Conservation (phyloP, 2,888 invertebrate species). For the Cheilosia grossa region DNA sequence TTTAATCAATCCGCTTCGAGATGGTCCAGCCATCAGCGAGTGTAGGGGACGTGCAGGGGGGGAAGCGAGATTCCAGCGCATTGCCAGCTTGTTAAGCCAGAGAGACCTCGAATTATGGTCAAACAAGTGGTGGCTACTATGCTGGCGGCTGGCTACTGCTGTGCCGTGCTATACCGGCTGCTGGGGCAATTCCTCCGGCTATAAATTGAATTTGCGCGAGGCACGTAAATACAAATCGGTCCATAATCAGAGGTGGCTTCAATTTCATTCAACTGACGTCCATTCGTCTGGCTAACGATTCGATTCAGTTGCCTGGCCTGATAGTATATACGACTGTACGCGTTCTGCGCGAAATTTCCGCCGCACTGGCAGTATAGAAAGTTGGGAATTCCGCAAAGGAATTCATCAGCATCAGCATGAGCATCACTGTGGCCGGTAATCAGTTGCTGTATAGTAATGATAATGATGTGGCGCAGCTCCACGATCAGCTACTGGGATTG, state of each 20-base stretch:
- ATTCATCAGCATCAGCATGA: slow-evolving; percentile 45
- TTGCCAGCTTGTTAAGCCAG: slow-evolving; percentile 70
- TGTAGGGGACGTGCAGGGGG: not conserved
- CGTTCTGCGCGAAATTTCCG: slow-evolving; percentile 16
- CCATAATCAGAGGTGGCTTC: slow-evolving; percentile 77
- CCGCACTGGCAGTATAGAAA: slow-evolving; percentile 12
- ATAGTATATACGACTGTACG: not conserved
- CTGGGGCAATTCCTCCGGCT: slow-evolving; percentile 48
- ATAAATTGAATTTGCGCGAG: slow-evolving; percentile 81
- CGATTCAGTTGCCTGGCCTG: slow-evolving; percentile 41
- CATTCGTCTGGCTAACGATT: slow-evolving; percentile 72
- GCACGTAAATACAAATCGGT: slow-evolving; percentile 83
- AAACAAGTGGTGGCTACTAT: slow-evolving; percentile 70
- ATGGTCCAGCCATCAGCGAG: not conserved
- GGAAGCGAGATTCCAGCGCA: slow-evolving; percentile 10
- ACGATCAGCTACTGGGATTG: slow-evolving; percentile 74
- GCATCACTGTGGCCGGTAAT: slow-evolving; percentile 58
- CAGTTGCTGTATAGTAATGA: slow-evolving; percentile 61
- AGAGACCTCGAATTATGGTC: slow-evolving; percentile 74
- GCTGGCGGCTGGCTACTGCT: slow-evolving; percentile 56
- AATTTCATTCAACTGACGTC: slow-evolving; percentile 75
- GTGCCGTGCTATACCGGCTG: slow-evolving; percentile 51
- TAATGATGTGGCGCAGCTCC: slow-evolving; percentile 65
- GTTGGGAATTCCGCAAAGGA: slow-evolving; percentile 68
- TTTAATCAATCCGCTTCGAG: slow-evolving; percentile 80